A percentile compares a stretch with the other conserved stretches of the same genome.
phyloP scores from a whole-genome alignment of 2,113 vertebrate genomes.

The Benitochromis conjunctus region DNA sequence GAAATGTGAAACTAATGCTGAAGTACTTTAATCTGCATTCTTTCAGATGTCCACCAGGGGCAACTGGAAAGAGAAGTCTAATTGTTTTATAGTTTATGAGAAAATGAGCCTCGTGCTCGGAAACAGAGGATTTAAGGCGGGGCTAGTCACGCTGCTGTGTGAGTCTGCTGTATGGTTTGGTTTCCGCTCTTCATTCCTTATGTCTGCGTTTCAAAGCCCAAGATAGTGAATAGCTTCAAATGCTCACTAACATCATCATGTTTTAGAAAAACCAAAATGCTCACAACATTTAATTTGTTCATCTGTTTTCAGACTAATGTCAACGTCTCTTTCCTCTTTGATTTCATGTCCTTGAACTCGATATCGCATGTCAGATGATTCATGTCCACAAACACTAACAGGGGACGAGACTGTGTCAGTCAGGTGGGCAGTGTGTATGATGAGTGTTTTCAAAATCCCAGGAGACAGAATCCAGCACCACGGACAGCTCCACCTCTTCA shows the following conservation, averaged over 20 bases:
- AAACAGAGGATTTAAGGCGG: neutral
- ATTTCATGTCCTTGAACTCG: no score
- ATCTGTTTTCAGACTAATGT: neutral
- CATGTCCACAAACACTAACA: neutral
- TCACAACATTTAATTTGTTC: neutral
- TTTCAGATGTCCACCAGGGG: neutral
- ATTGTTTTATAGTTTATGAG: neutral
- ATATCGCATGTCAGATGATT: neutral
- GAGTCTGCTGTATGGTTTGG: neutral
- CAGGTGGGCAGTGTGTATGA: neutral
- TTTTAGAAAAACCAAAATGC: neutral
- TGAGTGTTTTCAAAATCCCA: neutral
- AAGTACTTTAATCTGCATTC: neutral
- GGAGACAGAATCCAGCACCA: conserved; percentile 12
- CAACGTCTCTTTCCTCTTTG: neutral
- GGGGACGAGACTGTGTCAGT: neutral
- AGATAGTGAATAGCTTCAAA: neutral
- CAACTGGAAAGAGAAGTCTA: neutral
- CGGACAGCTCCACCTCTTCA: neutral
- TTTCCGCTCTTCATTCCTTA: neutral
- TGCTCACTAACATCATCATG: neutral
- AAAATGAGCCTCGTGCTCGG: neutral
- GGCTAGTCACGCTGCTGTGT: neutral
- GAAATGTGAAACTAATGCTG: neutral
- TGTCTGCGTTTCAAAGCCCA: neutral